Conservation (phyloP, 2,113 vertebrate species). For the Labrus mixtus region DNA sequence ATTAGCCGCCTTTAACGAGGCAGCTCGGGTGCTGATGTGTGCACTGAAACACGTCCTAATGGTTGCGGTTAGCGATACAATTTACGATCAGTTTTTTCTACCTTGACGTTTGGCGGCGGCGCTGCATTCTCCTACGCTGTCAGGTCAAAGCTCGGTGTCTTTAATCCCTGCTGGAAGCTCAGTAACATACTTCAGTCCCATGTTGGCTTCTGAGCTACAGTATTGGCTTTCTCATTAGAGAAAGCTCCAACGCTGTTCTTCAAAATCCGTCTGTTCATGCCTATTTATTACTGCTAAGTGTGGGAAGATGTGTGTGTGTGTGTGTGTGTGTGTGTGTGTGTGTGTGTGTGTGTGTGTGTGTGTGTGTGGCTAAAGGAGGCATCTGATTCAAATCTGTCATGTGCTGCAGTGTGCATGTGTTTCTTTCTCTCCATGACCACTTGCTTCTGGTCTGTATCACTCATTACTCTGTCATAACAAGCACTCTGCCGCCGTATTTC, state of each 20-base stretch:
- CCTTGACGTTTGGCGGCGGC: conserved; percentile 41
- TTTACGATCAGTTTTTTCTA: conserved; percentile 63
- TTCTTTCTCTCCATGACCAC: conserved; percentile 49
- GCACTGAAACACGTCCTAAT: conserved; percentile 21
- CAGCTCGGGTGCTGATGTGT: conserved; percentile 11
- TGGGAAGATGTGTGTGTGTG: conserved; percentile 26
- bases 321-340: too few species aligned
- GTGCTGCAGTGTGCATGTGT: conserved; percentile 30
- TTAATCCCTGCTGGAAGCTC: conserved; percentile 60
- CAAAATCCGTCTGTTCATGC: conserved; percentile 28
- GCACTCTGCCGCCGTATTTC: conserved; percentile 62
- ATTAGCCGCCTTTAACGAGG: conserved; percentile 45
- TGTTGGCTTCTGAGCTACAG: conserved; percentile 42
- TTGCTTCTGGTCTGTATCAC: conserved; percentile 78
- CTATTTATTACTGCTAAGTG: conserved; percentile 57
- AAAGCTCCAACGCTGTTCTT: conserved; percentile 31
- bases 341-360: neutral
- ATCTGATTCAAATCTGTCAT: conserved; percentile 52
- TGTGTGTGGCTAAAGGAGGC: conserved; percentile 3
- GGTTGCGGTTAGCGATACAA: conserved; percentile 37
- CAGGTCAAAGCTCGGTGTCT: conserved; percentile 46
- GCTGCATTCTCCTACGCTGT: conserved; percentile 34
- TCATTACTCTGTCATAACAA: conserved; percentile 81
- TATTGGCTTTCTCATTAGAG: conserved; percentile 70
- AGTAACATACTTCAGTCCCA: conserved; percentile 48